Conservation (phyloP, 1,140 invertebrate species). For the Anthonomus grandis region DNA sequence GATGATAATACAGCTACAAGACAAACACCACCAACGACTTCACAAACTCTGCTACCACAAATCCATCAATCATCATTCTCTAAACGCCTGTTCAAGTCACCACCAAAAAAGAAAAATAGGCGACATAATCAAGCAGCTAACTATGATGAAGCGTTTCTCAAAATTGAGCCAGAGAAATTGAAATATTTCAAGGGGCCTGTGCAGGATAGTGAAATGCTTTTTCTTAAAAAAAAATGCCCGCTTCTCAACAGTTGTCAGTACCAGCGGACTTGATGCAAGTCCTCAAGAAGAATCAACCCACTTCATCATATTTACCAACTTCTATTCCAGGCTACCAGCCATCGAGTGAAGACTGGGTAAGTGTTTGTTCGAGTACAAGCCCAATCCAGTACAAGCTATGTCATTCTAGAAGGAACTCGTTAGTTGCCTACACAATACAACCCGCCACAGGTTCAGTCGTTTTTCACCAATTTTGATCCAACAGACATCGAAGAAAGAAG, state of each 20-base stretch:
- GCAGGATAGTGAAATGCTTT: background rate
- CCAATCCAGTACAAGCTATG: too few relatives aligned
- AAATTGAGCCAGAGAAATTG: slow-evolving; percentile 17
- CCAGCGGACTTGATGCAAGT: background rate
- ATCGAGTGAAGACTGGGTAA: too few relatives aligned
- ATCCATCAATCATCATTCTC: too few relatives aligned
- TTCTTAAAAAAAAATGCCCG: background rate
- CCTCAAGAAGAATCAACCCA: too few relatives aligned
- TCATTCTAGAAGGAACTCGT: too few relatives aligned
- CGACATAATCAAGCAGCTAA: background rate
- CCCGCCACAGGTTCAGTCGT: background rate
- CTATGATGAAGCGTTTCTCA: background rate
- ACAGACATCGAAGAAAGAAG: too few relatives aligned
- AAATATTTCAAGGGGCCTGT: slow-evolving; percentile 26
- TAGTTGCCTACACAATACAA: background rate
- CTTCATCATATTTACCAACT: background rate
- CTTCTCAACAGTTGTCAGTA: background rate
- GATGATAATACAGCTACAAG: background rate
- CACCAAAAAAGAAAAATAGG: background rate
- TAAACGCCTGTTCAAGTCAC: background rate
- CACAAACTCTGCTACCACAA: too few relatives aligned
- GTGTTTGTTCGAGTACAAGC: too few relatives aligned
- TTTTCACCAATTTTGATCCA: background rate
- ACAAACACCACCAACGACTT: background rate
- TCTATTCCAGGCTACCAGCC: background rate